A percentile compares a stretch with the other conserved stretches of the same genome.
Evolutionary conservation across 2,888 invertebrate genomes (phyloP).

Genomic region (Eupithecia tripunctaria): DNA sequence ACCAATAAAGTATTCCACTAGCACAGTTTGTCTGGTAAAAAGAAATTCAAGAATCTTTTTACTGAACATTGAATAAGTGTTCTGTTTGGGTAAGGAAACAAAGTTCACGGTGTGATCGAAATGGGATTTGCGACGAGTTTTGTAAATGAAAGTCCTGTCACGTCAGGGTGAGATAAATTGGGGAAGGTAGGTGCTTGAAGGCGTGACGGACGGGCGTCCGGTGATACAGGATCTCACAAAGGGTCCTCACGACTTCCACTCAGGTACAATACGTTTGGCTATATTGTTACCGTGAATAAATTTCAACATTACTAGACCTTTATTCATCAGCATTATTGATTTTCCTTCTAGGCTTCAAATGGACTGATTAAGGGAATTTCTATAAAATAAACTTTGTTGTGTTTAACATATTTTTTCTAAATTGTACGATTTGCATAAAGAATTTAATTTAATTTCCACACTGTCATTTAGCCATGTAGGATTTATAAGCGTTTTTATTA

Average conservation of each 20-base stretch:
- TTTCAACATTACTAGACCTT: background rate
- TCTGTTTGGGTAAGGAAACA: slow-evolving; percentile 49
- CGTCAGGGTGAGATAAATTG: slow-evolving; percentile 59
- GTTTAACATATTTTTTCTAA: too few species aligned
- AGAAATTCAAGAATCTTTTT: slow-evolving; percentile 47
- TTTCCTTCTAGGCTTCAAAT: background rate
- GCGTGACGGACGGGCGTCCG: slow-evolving; percentile 45
- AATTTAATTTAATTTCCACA: too few species aligned
- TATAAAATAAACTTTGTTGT: background rate
- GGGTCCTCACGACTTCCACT: slow-evolving; percentile 4
- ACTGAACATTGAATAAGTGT: slow-evolving; percentile 52
- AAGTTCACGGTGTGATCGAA: slow-evolving; percentile 46
- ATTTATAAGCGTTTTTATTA: too few species aligned
- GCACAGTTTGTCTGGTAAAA: slow-evolving; percentile 39
- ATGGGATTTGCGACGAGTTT: slow-evolving; percentile 57
- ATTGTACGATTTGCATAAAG: too few species aligned
- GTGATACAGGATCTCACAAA: slow-evolving; percentile 34
- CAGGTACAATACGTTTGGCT: slow-evolving; percentile 24
- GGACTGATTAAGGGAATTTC: background rate
- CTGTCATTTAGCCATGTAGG: too few species aligned
- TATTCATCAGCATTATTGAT: slow-evolving; percentile 1
- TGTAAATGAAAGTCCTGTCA: slow-evolving; percentile 54
- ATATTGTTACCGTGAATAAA: slow-evolving; percentile 12
- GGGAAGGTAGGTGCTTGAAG: slow-evolving; percentile 49
- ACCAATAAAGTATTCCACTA: slow-evolving; percentile 46